Evolutionary conservation across 1,140 invertebrate genomes (phyloP).

Genomic region (Drosophila tsacasi): DNA sequence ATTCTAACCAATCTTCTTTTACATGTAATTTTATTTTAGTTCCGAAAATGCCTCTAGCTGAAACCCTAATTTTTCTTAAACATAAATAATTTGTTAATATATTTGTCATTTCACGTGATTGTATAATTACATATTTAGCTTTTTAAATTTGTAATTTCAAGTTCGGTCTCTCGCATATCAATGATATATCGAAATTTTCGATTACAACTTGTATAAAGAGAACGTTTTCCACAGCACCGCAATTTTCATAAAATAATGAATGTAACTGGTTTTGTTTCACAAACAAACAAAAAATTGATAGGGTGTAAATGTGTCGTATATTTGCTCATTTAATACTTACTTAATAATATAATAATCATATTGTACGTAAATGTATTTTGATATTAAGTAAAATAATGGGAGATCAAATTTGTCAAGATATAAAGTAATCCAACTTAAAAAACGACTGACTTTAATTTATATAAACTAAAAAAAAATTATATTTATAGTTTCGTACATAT

Average conservation of each 20-base stretch:
- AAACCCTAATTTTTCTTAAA: background rate
- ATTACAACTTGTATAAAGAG: constrained; percentile 1
- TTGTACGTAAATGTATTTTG: constrained; percentile 56
- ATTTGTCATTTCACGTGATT: background rate
- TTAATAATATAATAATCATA: constrained; percentile 24
- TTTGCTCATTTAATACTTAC: constrained; percentile 48
- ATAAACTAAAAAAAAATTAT: constrained; percentile 39
- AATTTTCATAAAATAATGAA: background rate
- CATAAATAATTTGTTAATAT: background rate
- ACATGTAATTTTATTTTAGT: background rate
- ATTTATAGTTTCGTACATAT: constrained; percentile 23
- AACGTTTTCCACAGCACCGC: background rate
- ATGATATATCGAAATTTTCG: background rate
- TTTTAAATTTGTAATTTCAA: background rate
- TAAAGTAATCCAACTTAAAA: constrained; percentile 58
- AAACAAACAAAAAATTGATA: constrained; percentile 4
- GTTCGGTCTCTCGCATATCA: background rate
- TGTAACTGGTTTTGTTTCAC: constrained; percentile 1
- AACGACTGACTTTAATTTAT: constrained; percentile 75
- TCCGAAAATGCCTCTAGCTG: background rate
- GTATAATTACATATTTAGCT: background rate
- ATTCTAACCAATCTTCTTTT: background rate
- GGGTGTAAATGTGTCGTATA: constrained; percentile 46
- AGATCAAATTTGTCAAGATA: constrained; percentile 49
- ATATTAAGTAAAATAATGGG: constrained; percentile 44